Conservation (phyloP, 2,113 vertebrate genomes). For the Uria aalge region DNA sequence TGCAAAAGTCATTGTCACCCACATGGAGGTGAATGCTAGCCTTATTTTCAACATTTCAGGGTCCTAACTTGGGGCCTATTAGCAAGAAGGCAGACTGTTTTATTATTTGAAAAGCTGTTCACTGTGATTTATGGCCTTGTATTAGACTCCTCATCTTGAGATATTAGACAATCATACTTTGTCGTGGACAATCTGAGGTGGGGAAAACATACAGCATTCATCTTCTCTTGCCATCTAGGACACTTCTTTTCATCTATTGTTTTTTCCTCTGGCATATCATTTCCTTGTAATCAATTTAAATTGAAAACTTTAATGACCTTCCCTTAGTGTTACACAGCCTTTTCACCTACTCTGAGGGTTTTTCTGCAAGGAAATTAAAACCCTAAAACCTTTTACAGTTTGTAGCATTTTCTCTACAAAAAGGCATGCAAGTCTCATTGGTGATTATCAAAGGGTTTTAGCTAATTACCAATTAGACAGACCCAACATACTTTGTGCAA, state of each 20-base stretch:
- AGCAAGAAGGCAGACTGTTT: background rate
- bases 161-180: slow-evolving; percentile 66
- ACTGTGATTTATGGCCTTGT: slow-evolving; percentile 59
- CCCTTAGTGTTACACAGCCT: background rate
- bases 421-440: background rate
- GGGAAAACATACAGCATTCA: slow-evolving; percentile 57
- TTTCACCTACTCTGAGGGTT: background rate
- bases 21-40: background rate
- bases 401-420: background rate
- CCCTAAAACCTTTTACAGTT: background rate
- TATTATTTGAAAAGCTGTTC: slow-evolving; percentile 45
- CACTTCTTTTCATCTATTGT: slow-evolving; percentile 42
- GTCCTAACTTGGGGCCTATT: background rate
- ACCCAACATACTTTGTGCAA: background rate
- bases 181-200: slow-evolving; percentile 6
- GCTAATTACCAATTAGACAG: background rate
- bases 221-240: slow-evolving; percentile 43
- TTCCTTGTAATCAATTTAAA: slow-evolving; percentile 64
- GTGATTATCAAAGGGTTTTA: background rate
- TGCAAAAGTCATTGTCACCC: background rate
- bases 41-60: background rate
- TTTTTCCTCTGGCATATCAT: slow-evolving; percentile 54
- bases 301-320: slow-evolving; percentile 31
- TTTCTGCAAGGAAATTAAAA: background rate
- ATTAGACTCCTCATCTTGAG: slow-evolving; percentile 48